Conservation (phyloP, 2,888 invertebrate genomes). For the Gasteruption jaculator region DNA sequence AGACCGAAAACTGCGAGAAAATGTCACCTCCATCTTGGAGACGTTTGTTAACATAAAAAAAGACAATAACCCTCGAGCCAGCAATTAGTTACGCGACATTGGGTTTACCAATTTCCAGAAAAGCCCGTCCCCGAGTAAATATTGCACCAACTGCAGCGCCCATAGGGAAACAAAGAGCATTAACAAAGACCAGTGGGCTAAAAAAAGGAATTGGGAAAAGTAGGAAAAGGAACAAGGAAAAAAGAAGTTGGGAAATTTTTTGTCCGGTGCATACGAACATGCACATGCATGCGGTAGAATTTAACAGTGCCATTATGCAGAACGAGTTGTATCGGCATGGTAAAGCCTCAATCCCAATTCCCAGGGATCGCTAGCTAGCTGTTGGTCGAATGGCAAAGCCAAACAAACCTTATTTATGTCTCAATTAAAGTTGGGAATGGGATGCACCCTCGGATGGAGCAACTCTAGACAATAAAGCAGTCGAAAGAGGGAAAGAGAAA, state of each 20-base stretch:
- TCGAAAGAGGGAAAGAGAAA: slow-evolving; percentile 32
- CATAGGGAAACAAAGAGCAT: no score
- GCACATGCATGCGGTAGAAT: slow-evolving; percentile 30
- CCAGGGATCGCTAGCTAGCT: slow-evolving; percentile 45
- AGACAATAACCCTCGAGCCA: no score
- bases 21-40: no score
- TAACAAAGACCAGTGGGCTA: no score
- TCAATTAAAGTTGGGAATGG: slow-evolving; percentile 52
- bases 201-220: no score
- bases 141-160: no score
- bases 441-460: slow-evolving; percentile 53
- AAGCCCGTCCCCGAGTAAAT: no score
- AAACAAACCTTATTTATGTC: slow-evolving; percentile 54
- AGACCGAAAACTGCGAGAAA: no score
- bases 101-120: no score
- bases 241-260: background rate
- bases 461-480: slow-evolving; percentile 51
- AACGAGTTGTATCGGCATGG: slow-evolving; percentile 49
- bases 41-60: no score
- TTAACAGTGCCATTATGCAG: slow-evolving; percentile 49
- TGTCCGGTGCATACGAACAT: background rate
- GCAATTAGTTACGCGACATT: no score
- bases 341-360: slow-evolving; percentile 49
- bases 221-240: no score
- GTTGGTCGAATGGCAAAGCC: slow-evolving; percentile 49